Base-by-base conservation (phyloP, 2,113 vertebrate species). In the Pyxicephalus adspersus region DNA sequence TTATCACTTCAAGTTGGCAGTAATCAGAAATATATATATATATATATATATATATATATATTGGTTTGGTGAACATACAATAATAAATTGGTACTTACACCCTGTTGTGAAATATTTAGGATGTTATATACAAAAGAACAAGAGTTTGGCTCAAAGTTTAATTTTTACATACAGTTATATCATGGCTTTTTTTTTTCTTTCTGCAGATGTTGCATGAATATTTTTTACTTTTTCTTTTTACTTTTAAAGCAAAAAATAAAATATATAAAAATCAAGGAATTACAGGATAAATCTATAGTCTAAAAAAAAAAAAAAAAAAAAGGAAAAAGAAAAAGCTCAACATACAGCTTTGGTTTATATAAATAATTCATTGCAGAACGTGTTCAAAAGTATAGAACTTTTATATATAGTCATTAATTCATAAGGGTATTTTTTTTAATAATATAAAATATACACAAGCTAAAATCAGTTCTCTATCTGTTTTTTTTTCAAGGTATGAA, bases 61-160 rank as follows among this genome's bases (percentile, higher is more conserved):
- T 94, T 91, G 95, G 95, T 96, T 95, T 90, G 94, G 95, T 94
- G 95, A 93, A 89, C 91, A 90, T 95, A 97, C 95, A 94, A 94
- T 95, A 95, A 94, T 95, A 95, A 94, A 90, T 93, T 91, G 90
- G 94, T 95, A 96, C 95, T 94, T 94, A 93, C 95, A 96, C 94
- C 94, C 91, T 90, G 92, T 95, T 95, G 95, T 95, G 89, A 94
- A 96, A 96, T 96, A 95, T 95, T 96, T 96, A 95, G 95, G 95
- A 97, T 91, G 91, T 93, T 98, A 96, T 98, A 90, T 98, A 98
- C 96, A 98, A 90, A 93, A 94, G 83, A 87, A 77, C 26, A 71
- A 92, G 91, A 87, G 92, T 97, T 98, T 98, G 97, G 96, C 96
- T 98, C 96, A 95, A 97, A 94, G 96, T 93, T 95, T 92, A 93